phyloP scores from a whole-genome alignment of 2,888 invertebrate species.

The Patella pellucida region DNA sequence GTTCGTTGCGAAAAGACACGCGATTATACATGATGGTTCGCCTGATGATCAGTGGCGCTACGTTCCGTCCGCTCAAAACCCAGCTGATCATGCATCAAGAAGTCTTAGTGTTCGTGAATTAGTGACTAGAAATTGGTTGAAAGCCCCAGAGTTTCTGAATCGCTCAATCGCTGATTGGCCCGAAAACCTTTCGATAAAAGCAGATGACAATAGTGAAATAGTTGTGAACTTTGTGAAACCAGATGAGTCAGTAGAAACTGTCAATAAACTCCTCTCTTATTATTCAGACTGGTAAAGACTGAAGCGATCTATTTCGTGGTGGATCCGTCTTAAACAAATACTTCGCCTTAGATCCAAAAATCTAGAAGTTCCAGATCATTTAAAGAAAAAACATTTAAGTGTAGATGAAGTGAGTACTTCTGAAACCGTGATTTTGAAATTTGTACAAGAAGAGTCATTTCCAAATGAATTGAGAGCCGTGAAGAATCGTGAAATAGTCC shows the following conservation, averaged over 20 bases:
- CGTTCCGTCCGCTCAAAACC: neutral
- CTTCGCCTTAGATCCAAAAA: neutral
- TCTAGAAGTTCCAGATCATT: too few species aligned
- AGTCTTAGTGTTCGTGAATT: neutral
- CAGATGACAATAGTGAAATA: neutral
- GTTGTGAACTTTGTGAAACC: neutral
- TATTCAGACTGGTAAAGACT: neutral
- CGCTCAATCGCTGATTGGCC: neutral
- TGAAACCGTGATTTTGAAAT: conserved; percentile 3
- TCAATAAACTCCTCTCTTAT: neutral
- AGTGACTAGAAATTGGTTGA: neutral
- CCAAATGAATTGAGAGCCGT: neutral
- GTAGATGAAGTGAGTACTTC: neutral
- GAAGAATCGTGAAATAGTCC: neutral
- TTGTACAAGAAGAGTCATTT: neutral
- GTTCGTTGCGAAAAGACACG: conserved; percentile 16
- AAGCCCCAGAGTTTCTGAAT: neutral
- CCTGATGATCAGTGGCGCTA: neutral
- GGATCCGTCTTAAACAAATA: neutral
- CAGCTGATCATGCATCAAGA: conserved; percentile 11
- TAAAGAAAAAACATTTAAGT: too few species aligned
- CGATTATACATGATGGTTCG: conserved; percentile 7
- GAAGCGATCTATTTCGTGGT: neutral
- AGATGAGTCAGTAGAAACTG: neutral
- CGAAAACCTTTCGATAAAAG: neutral